These are phyloP conservation scores for Falcunculus frontatus DNA, from an alignment of 2,113 vertebrate genomes.

Conservation along the genomic window DNA sequence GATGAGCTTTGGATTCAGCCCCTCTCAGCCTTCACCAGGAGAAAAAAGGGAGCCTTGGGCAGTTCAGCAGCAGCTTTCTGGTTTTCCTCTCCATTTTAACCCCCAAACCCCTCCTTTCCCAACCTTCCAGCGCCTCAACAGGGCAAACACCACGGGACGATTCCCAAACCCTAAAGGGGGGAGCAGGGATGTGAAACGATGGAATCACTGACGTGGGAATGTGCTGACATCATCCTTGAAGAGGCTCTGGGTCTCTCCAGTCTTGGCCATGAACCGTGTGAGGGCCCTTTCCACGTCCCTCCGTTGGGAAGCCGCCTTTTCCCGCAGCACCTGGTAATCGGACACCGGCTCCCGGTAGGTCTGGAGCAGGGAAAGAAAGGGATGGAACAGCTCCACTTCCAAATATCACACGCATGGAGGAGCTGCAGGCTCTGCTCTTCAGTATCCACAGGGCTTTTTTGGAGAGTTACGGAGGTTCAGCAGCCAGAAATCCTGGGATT, in stretches of 20 bases:
- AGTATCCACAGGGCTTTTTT: rapidly evolving
- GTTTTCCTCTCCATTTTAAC: background rate
- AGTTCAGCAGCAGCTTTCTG: background rate
- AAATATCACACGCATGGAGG: rapidly evolving
- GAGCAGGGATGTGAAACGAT: rapidly evolving
- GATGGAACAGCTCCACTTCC: background rate
- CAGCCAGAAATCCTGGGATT: background rate
- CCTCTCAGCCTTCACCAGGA: background rate
- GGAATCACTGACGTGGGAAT: slow-evolving; percentile 80
- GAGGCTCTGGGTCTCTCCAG: slow-evolving; percentile 93
- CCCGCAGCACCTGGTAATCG: slow-evolving; percentile 92
- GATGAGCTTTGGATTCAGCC: background rate
- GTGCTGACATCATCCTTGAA: slow-evolving; percentile 95
- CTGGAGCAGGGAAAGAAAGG: slow-evolving; percentile 50
- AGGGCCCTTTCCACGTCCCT: slow-evolving; percentile 94
- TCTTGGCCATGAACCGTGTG: slow-evolving; percentile 98
- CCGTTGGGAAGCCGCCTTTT: slow-evolving; percentile 92
- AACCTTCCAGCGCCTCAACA: background rate
- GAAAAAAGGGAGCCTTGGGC: background rate
- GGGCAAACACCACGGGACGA: rapidly evolving
- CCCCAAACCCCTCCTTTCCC: background rate
- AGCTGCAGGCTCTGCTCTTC: background rate
- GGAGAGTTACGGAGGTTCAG: background rate
- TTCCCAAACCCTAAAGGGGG: background rate
- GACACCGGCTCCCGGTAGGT: slow-evolving; percentile 92